Evolutionary conservation across 2,113 vertebrate species (phyloP), one percentile per base, ranked within the genome.

Genomic region (Corythornis madagascariensis): DNA sequence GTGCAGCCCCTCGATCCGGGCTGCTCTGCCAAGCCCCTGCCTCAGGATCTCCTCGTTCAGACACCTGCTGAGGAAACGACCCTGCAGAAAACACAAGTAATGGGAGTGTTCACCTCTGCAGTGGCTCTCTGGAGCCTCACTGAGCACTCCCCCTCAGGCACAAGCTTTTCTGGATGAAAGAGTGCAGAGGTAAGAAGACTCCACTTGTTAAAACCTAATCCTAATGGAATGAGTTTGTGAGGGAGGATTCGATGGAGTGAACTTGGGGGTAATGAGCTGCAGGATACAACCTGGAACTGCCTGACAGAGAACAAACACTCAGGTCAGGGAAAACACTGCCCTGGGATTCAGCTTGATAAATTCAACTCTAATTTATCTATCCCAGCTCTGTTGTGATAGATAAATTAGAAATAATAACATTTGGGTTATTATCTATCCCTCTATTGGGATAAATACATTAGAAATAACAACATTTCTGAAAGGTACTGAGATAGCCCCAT

Each of bases 21-120:
- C 96, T 6, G 98, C 95, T 94, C 97, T 98, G 72, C 98, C 99
- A 84, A 99, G 97, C 64, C 99, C 99, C 25, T 96, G 97, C 29
- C 95, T 97, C 92, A 99, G 89, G 81, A 99, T 93, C 93, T 99
- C 98, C 79, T 99, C 99, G 2, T 99, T 99, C 80, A 99, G 22
- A 94, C 97, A 98, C 50, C 85, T 24, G 69, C 92, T 98, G 96
- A 98, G 97, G 60, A 97, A 88, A 17, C 91, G 75, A 89, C 98
- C 97, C 99, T 99, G 89, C n/a, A 61, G 83, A 87, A 78, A 70
- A 33, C 80, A 91, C 73, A 38, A 21, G 38, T 4, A 10, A 11
- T 38, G 38, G 38, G 38, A 38, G 38, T 38, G 38, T 38, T 38
- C 38, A 38, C 38, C 38, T 38, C 38, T 38, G 38, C 38, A 38